Conservation (phyloP, 2,113 vertebrate species). For the Ptychochromis oligacanthus region DNA sequence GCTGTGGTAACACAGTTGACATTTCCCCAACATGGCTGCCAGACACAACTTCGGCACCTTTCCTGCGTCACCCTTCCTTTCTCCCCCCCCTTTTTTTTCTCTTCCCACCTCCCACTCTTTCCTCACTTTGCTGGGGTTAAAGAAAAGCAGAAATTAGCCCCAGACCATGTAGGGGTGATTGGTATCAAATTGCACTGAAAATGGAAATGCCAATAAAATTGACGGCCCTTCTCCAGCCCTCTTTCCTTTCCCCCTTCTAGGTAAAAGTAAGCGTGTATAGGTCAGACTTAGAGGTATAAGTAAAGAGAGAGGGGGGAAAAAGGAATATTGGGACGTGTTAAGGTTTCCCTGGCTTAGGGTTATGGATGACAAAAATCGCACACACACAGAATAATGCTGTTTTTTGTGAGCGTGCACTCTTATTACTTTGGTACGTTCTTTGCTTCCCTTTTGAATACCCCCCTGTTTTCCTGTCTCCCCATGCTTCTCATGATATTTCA, state of each 20-base stretch:
- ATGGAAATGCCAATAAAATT: constrained; percentile 90
- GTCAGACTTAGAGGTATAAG: constrained; percentile 79
- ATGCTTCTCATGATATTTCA: constrained; percentile 45
- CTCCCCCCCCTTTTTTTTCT: neutral
- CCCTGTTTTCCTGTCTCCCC: neutral
- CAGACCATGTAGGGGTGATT: constrained; percentile 86
- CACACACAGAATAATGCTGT: neutral
- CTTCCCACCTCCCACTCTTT: neutral
- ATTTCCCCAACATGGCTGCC: constrained; percentile 70
- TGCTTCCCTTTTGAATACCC: neutral
- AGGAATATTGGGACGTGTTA: constrained; percentile 10
- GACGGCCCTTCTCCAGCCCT: constrained; percentile 75
- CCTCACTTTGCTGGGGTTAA: constrained; percentile 61
- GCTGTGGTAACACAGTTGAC: constrained; percentile 61
- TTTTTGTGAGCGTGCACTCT: neutral
- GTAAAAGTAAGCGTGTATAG: constrained; percentile 72
- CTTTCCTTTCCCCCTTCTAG: constrained; percentile 46
- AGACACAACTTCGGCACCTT: constrained; percentile 69
- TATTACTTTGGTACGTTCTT: neutral
- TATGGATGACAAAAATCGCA: neutral
- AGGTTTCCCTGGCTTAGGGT: neutral
- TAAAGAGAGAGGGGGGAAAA: constrained; percentile 47
- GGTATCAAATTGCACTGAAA: constrained; percentile 87
- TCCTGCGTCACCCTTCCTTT: constrained; percentile 35
- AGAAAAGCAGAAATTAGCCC: constrained; percentile 78